phyloP scores from a whole-genome alignment of 2,888 invertebrate genomes.

The Philereme transversata region DNA sequence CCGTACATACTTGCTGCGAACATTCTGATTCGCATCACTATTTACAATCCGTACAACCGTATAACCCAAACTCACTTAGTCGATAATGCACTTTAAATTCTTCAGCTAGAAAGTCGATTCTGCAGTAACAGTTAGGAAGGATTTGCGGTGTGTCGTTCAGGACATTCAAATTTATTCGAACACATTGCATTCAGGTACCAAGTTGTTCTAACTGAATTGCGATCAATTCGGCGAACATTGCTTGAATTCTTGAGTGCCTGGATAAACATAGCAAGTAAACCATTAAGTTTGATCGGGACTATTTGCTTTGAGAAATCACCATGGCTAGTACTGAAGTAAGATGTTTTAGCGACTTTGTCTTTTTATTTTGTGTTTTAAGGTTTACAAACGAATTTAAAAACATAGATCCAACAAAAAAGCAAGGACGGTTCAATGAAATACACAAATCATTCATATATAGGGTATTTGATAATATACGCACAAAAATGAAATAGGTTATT shows the following conservation, averaged over 20 bases:
- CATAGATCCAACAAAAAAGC: not conserved
- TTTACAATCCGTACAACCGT: constrained; percentile 44
- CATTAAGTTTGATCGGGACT: constrained; percentile 32
- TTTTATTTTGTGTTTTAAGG: too few relatives aligned
- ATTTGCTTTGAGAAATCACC: constrained; percentile 21
- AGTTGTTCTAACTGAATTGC: constrained; percentile 74
- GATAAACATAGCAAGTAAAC: constrained; percentile 26
- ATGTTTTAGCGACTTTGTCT: not conserved
- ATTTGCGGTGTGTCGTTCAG: constrained; percentile 33
- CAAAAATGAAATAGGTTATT: too few relatives aligned
- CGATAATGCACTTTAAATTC: constrained; percentile 39
- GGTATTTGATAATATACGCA: too few relatives aligned
- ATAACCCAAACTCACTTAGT: constrained; percentile 21
- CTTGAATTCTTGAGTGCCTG: constrained; percentile 63
- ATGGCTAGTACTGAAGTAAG: constrained; percentile 6
- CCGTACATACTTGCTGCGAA: constrained; percentile 75
- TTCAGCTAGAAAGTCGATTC: constrained; percentile 29
- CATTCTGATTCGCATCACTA: constrained; percentile 78
- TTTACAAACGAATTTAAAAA: not conserved
- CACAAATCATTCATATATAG: too few relatives aligned
- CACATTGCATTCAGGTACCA: constrained; percentile 66
- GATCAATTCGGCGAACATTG: constrained; percentile 72
- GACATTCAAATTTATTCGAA: constrained; percentile 64
- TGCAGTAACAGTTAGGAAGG: constrained; percentile 22
- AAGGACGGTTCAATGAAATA: not conserved